Conservation (phyloP, 2,888 invertebrate species). For the Hydraecia micacea region DNA sequence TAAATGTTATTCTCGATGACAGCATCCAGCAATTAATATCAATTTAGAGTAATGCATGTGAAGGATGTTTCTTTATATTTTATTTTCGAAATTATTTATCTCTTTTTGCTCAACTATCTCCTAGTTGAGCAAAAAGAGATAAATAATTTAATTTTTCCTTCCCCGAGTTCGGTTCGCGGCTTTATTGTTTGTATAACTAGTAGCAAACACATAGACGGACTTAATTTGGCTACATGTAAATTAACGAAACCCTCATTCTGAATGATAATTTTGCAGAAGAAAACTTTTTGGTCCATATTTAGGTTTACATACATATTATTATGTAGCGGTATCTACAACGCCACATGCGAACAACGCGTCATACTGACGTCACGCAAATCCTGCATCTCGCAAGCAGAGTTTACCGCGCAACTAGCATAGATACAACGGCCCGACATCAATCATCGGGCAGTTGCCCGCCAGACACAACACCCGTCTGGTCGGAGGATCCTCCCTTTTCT, state of each 20-base stretch:
- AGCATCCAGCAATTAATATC: conserved; percentile 40
- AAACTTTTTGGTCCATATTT: neutral
- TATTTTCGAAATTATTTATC: too few relatives aligned
- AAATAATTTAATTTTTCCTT: neutral
- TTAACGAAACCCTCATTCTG: neutral
- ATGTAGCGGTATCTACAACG: too few relatives aligned
- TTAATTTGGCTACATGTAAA: neutral
- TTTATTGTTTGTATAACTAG: neutral
- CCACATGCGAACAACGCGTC: too few relatives aligned
- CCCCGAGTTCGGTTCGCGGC: neutral
- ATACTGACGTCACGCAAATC: too few relatives aligned
- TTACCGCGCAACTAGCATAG: too few relatives aligned
- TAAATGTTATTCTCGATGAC: conserved; percentile 4
- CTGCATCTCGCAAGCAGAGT: too few relatives aligned
- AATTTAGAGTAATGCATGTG: conserved; percentile 25
- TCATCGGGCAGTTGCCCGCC: too few relatives aligned
- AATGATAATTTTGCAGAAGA: neutral
- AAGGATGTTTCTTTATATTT: conserved; percentile 22
- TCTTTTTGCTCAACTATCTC: too few relatives aligned
- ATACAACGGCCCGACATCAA: too few relatives aligned
- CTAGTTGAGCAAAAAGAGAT: too few relatives aligned
- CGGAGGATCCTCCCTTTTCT: too few relatives aligned
- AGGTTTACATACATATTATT: neutral
- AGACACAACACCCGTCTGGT: too few relatives aligned
- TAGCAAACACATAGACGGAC: neutral